phyloP scores from a whole-genome alignment of 2,888 invertebrate genomes.

The Lasioglossum villosulum region DNA sequence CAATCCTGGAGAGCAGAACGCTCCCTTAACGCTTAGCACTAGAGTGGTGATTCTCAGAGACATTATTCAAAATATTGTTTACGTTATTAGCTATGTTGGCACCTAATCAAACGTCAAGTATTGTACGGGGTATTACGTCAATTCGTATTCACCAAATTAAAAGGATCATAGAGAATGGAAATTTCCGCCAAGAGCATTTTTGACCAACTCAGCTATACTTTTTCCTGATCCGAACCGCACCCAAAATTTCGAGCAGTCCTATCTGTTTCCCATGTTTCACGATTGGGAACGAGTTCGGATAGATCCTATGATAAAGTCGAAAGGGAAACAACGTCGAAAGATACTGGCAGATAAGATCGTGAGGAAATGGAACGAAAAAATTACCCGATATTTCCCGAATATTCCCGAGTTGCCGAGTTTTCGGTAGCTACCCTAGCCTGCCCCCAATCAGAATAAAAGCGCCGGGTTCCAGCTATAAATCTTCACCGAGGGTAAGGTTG shows the following conservation, averaged over 20 bases:
- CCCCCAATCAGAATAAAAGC: conserved; percentile 23
- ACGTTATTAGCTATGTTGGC: too few species aligned
- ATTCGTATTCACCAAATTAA: too few species aligned
- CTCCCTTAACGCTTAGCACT: too few species aligned
- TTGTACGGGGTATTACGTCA: too few species aligned
- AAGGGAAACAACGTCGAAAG: neutral
- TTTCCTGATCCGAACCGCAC: neutral
- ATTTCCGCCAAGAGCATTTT: too few species aligned
- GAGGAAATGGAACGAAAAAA: conserved; percentile 5
- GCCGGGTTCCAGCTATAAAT: conserved; percentile 11
- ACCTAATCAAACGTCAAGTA: too few species aligned
- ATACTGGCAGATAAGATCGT: conserved; percentile 10
- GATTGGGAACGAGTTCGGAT: neutral
- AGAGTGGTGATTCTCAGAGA: too few species aligned
- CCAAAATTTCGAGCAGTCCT: neutral
- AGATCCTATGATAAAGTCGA: neutral
- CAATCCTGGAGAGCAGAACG: too few species aligned
- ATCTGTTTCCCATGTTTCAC: neutral
- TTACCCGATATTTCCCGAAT: conserved; percentile 26
- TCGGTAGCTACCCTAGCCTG: neutral
- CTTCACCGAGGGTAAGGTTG: neutral
- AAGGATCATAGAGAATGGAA: too few species aligned
- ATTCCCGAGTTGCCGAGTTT: conserved; percentile 22
- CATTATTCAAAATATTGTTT: too few species aligned
- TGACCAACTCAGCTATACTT: too few species aligned